Percentiles rank a stretch among this genome's conserved stretches.
These are phyloP conservation scores for Nemopilema nomurai DNA, from an alignment of 30 jellyfish, hydroid and myxozoan species.

Conservation along the genomic window DNA sequence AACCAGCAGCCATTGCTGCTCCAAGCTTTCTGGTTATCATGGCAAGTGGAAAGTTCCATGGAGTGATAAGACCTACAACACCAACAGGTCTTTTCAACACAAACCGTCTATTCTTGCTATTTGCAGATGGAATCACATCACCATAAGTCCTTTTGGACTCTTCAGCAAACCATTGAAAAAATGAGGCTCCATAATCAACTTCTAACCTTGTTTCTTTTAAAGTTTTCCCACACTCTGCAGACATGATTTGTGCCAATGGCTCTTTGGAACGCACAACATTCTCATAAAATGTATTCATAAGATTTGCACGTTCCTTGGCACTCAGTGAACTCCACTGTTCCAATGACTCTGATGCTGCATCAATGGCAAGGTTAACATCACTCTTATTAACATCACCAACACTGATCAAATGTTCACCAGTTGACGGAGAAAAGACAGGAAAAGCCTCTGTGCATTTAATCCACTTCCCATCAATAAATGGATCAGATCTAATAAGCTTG, in stretches of 20 bases:
- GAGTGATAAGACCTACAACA: slow-evolving; percentile 92
- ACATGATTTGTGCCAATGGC: slow-evolving; percentile 75
- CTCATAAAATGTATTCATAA: slow-evolving; percentile 34
- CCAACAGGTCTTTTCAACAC: slow-evolving; percentile 92
- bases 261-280: slow-evolving; percentile 54
- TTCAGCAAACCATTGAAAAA: slow-evolving; percentile 92
- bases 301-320: slow-evolving; percentile 54
- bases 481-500: slow-evolving; percentile 42
- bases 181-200: slow-evolving; percentile 86
- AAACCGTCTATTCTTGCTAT: slow-evolving; percentile 31
- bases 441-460: slow-evolving; percentile 27
- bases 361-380: slow-evolving; percentile 63
- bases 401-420: slow-evolving; percentile 43
- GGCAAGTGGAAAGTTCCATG: slow-evolving; percentile 98
- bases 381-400: slow-evolving; percentile 63
- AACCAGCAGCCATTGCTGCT: slow-evolving; percentile 98
- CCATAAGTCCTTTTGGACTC: slow-evolving; percentile 90
- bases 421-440: slow-evolving; percentile 75
- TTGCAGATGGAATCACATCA: slow-evolving; percentile 68
- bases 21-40: slow-evolving; percentile 90
- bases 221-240: slow-evolving; percentile 91
- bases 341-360: slow-evolving; percentile 75
- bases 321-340: slow-evolving; percentile 44
- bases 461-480: slow-evolving; percentile 81
- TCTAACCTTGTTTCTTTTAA: slow-evolving; percentile 70